Conservation (phyloP, 2,888 invertebrate genomes). For the Tridacna gigas region DNA sequence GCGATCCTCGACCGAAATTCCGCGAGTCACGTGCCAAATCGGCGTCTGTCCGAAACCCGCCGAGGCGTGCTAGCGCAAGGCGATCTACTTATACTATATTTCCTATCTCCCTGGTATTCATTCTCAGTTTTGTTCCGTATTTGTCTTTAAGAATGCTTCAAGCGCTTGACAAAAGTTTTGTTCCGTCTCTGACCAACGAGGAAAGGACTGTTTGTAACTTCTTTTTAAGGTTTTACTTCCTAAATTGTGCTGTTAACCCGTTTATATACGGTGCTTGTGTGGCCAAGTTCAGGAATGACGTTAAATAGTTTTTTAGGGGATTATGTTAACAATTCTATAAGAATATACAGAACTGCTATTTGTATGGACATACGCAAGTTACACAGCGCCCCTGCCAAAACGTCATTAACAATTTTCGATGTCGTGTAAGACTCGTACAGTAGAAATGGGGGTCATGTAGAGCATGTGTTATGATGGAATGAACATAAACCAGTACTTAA, state of each 20-base stretch:
- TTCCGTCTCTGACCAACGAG: conserved; percentile 52
- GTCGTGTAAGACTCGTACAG: no score
- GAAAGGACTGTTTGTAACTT: conserved; percentile 62
- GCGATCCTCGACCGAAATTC: no score
- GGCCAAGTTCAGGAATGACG: conserved; percentile 57
- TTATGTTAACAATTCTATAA: neutral
- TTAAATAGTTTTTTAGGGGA: conserved; percentile 27
- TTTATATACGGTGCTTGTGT: conserved; percentile 74
- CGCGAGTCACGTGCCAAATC: no score
- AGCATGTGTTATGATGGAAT: no score
- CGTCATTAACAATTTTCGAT: no score
- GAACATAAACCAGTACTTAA: no score
- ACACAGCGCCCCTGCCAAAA: no score
- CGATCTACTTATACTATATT: conserved; percentile 68
- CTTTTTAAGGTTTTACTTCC: conserved; percentile 67
- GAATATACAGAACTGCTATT: no score
- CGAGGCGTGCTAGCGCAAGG: neutral
- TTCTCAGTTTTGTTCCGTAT: conserved; percentile 65
- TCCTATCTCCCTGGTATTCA: conserved; percentile 65
- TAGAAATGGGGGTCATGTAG: no score
- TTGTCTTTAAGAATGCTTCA: conserved; percentile 56
- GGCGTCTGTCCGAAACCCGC: neutral
- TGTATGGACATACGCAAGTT: no score
- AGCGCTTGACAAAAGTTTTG: conserved; percentile 50
- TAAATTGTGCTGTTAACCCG: conserved; percentile 73